Percentiles rank a stretch among this genome's conserved stretches.
These are phyloP conservation scores for Enteromius unitaeniatus DNA, from an alignment of 2,797 vertebrate species.

Conservation along the genomic window DNA sequence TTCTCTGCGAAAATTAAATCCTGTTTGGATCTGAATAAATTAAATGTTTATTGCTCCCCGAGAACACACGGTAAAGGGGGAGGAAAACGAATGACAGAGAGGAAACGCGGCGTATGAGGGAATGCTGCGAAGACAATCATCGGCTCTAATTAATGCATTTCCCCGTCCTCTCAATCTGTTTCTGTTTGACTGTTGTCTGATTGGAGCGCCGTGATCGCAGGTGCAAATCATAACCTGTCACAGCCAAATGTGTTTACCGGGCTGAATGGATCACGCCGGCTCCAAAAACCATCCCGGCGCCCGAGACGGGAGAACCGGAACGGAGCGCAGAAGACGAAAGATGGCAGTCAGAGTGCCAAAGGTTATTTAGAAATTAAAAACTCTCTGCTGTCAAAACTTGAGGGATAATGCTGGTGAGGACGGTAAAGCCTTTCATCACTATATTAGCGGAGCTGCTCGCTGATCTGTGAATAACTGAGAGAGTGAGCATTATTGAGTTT, in stretches of 20 bases:
- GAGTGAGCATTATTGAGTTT: constrained; percentile 84
- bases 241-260: constrained; percentile 53
- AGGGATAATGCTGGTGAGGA: constrained; percentile 80
- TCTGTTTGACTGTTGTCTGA: constrained; percentile 59
- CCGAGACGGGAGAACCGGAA: constrained; percentile 20
- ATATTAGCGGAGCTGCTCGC: constrained; percentile 83
- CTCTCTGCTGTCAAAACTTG: constrained; percentile 78
- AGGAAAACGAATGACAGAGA: constrained; percentile 36
- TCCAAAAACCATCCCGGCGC: background rate
- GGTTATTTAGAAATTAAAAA: constrained; percentile 79
- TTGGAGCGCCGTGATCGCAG: constrained; percentile 50
- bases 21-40: constrained; percentile 66
- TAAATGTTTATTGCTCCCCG: constrained; percentile 63
- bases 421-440: constrained; percentile 82
- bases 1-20: constrained; percentile 64
- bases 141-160: constrained; percentile 61
- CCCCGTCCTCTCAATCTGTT: constrained; percentile 60
- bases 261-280: constrained; percentile 45
- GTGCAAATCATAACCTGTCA: constrained; percentile 65
- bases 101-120: constrained; percentile 58
- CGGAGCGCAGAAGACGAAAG: constrained; percentile 26
- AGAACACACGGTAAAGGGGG: constrained; percentile 36
- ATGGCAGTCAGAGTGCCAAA: constrained; percentile 66
- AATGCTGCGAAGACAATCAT: constrained; percentile 58
- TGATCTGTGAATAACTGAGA: constrained; percentile 88